Base-by-base conservation (phyloP, 2,888 invertebrate genomes). In the Epinotia demarniana region DNA sequence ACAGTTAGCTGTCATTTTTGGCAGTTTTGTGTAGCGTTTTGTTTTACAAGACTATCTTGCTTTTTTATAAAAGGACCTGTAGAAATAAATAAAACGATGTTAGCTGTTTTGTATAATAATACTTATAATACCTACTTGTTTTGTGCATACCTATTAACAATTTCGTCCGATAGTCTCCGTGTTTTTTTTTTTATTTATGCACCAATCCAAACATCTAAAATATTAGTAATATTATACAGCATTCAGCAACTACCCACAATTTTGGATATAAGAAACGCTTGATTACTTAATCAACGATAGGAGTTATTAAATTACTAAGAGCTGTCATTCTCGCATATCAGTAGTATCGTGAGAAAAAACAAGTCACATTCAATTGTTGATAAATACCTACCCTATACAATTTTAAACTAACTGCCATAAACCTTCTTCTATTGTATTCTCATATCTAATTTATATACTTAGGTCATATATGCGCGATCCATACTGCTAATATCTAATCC, bases 1-100 rank as follows among this genome's bases (percentile, higher is more conserved):
- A 58, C 57, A 68, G 68, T 68, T 68, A 58, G 58, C 19, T 58
- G 57, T n/a, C 68, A 11, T 68, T 68, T 58, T 58, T 58, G 58
- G 33, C 53, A 18, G 57, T 19, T 39, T 23, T 16, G 18, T 27
- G 18, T 19, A 13, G 33, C 57, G 67, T 68, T 58, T 58, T 68
- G 68, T 68, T 68, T 68, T 68, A 43, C 3, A 67, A 18, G 2
- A 63, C 13, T 39, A 60, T 27, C 27, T 13, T 2, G 46, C 13
- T 13, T 23, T 33, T 12, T 43, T 13, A 13, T 8, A 1, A n/a
- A 8, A 11, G 62, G 60, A 3, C 19, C 19, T 23, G 13, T 58
- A 12, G 3, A 58, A 19, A 57, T 18, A 3, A 18, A 57, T 19
- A 57, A 57, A 4, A 23, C 43, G 11, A 43, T 43, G 43, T 9